phyloP scores from a whole-genome alignment of 2,113 vertebrate genomes.

The Alethe diademata region DNA sequence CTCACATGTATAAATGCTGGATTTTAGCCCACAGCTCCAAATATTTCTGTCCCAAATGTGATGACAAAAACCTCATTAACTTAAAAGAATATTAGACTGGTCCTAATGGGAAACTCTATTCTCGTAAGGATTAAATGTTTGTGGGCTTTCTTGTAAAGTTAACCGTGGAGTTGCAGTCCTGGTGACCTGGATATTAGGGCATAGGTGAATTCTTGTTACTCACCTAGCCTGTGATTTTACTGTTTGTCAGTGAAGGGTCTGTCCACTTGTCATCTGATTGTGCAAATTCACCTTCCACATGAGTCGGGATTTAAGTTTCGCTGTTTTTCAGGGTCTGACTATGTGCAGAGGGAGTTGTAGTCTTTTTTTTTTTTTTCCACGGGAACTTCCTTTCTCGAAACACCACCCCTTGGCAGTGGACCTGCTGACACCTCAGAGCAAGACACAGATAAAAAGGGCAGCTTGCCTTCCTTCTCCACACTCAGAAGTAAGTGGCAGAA shows the following conservation, averaged over 20 bases:
- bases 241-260: constrained; percentile 29
- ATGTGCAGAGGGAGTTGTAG: constrained; percentile 44
- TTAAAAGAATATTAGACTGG: neutral
- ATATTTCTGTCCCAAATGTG: neutral
- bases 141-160: neutral
- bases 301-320: constrained; percentile 8
- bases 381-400: constrained; percentile 49
- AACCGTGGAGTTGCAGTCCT: neutral
- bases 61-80: neutral
- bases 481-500: neutral
- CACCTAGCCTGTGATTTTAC: neutral
- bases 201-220: constrained; percentile 2
- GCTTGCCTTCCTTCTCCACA: neutral
- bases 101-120: neutral
- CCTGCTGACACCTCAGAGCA: constrained; percentile 40
- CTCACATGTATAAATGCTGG: accelerated
- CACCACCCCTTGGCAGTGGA: constrained; percentile 59
- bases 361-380: neutral
- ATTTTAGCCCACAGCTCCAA: neutral
- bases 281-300: constrained; percentile 22
- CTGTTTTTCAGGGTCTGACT: constrained; percentile 41
- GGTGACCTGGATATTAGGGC: neutral
- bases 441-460: constrained; percentile 57
- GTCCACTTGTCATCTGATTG: constrained; percentile 40
- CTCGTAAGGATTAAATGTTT: neutral